Percentiles rank a stretch among this genome's conserved stretches.
Evolutionary conservation across 2,113 vertebrate genomes (phyloP).

Genomic region (Barnardius zonarius): DNA sequence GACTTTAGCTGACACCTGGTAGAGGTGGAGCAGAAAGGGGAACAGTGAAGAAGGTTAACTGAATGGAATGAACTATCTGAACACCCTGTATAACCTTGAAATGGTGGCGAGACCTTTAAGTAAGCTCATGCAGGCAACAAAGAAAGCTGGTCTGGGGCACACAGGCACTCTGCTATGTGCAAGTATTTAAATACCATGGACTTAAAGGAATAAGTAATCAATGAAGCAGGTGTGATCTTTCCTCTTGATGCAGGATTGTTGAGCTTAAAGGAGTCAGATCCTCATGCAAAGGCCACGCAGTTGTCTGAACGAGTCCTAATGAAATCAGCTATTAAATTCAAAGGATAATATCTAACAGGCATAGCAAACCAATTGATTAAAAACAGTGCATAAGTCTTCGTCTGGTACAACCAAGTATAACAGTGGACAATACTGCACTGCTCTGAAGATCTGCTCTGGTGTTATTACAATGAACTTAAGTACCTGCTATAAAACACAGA

Average conservation of each 20-base stretch:
- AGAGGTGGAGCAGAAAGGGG: not conserved
- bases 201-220: not conserved
- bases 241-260: not conserved
- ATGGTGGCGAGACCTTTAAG: accelerated
- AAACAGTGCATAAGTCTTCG: not conserved
- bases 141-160: not conserved
- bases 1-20: not conserved
- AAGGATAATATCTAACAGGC: not conserved
- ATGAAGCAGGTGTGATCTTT: not conserved
- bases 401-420: not conserved
- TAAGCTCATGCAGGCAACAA: not conserved
- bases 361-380: not conserved
- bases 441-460: not conserved
- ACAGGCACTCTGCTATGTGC: accelerated
- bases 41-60: not conserved
- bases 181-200: not conserved
- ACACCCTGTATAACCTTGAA: not conserved
- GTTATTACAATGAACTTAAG: not conserved
- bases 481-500: not conserved
- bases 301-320: not conserved
- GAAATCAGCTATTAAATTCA: not conserved
- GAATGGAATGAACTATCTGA: not conserved
- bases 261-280: not conserved
- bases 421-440: accelerated
- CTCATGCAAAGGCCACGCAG: not conserved